Evolutionary conservation across 2,797 vertebrate genomes (phyloP).

Genomic region (Halcyon badia): DNA sequence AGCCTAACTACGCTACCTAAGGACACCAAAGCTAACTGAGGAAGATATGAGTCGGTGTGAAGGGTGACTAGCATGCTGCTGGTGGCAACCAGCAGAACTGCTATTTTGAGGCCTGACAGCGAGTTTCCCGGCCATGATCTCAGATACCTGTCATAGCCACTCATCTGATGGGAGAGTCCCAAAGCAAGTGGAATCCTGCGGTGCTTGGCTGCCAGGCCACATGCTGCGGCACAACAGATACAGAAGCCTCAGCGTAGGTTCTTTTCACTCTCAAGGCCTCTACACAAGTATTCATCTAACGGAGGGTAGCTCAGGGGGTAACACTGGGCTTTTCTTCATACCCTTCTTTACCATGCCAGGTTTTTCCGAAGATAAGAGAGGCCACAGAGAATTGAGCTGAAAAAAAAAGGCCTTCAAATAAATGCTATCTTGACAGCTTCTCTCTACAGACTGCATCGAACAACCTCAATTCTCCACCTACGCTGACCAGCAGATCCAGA

Average conservation of each 20-base stretch:
- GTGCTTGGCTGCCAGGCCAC: rapidly evolving
- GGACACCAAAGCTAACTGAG: not conserved
- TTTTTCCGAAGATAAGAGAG: not conserved
- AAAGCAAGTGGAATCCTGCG: not conserved
- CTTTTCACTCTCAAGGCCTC: not conserved
- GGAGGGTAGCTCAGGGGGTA: not conserved
- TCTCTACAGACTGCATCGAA: not conserved
- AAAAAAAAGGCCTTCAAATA: not conserved
- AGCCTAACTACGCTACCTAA: not conserved
- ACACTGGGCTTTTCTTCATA: not conserved
- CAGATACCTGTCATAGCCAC: not conserved
- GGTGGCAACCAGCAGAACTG: not conserved
- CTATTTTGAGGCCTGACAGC: constrained; percentile 12
- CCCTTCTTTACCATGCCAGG: not conserved
- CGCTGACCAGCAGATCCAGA: not conserved
- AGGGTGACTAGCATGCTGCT: constrained; percentile 10
- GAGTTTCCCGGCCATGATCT: constrained; percentile 31
- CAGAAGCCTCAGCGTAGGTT: not conserved
- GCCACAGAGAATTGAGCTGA: not conserved
- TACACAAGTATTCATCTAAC: no score
- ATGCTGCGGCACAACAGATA: not conserved
- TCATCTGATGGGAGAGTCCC: not conserved
- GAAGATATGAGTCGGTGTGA: not conserved
- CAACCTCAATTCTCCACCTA: not conserved
- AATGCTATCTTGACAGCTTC: not conserved